These are phyloP conservation scores for Willowsia nigromaculata DNA, from an alignment of 2,888 invertebrate species.

Conservation along the genomic window DNA sequence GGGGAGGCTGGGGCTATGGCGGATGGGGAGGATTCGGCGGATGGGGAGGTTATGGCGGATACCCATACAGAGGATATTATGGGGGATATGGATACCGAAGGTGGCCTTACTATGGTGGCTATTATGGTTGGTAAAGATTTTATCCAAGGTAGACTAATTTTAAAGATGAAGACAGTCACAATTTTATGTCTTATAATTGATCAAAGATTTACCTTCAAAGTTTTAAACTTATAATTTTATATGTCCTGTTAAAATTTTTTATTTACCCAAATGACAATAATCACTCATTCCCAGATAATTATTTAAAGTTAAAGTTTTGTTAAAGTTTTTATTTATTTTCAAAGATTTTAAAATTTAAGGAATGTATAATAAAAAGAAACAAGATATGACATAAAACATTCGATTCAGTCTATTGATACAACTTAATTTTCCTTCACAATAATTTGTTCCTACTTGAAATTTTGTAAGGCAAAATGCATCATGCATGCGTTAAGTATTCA, in stretches of 20 bases:
- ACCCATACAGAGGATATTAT: not conserved
- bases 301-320: no score
- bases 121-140: constrained; percentile 18
- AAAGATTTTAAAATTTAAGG: not conserved
- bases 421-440: not conserved
- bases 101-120: not conserved
- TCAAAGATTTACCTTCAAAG: no score
- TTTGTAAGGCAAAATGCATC: not conserved
- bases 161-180: no score
- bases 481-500: not conserved
- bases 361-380: constrained; percentile 54
- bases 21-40: not conserved
- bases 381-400: constrained; percentile 1
- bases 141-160: no score
- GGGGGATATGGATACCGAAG: not conserved
- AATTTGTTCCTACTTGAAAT: not conserved
- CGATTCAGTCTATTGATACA: not conserved
- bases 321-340: constrained; percentile 6
- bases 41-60: not conserved
- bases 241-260: not conserved
- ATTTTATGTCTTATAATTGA: no score
- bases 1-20: not conserved
- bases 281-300: no score
- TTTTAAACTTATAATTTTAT: not conserved
- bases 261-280: no score